A percentile compares a stretch with the other conserved stretches of the same genome.
Conservation (phyloP, 2,888 invertebrate species). For the Willowsia nigromaculata region DNA sequence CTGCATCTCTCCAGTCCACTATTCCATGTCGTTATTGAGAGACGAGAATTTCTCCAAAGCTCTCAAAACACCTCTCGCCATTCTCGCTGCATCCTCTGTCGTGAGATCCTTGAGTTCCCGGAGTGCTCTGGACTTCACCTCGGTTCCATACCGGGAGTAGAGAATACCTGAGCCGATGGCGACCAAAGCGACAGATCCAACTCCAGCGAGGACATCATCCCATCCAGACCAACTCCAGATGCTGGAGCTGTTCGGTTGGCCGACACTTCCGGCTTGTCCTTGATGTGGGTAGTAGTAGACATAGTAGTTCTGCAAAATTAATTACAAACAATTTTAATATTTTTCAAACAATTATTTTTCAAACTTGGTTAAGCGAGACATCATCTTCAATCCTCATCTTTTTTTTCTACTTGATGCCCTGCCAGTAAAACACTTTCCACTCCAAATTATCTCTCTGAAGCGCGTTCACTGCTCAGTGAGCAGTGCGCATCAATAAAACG, state of each 20-base stretch:
- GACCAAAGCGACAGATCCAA: constrained; percentile 67
- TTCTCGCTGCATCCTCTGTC: constrained; percentile 75
- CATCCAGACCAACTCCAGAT: constrained; percentile 55
- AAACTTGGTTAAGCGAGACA: constrained; percentile 10
- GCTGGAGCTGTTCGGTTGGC: constrained; percentile 56
- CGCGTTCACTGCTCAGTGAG: not conserved
- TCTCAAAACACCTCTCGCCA: constrained; percentile 74
- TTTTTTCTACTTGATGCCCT: not conserved
- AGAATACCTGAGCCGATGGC: constrained; percentile 68
- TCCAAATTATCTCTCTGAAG: not conserved
- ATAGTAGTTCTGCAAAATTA: constrained; percentile 67
- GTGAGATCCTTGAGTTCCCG: constrained; percentile 76
- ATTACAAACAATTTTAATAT: too few species aligned
- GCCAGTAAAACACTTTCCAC: constrained; percentile 24
- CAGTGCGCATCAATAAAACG: not conserved
- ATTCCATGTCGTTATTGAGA: constrained; percentile 57
- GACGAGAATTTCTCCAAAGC: constrained; percentile 77
- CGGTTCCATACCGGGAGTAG: constrained; percentile 64
- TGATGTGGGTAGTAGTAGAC: constrained; percentile 74
- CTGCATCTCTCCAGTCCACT: too few species aligned
- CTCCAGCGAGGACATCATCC: constrained; percentile 69
- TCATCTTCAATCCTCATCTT: not conserved
- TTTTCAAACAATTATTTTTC: too few species aligned
- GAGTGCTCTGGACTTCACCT: constrained; percentile 62
- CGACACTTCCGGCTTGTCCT: constrained; percentile 35